These are phyloP conservation scores for Abscondita cerata DNA, from an alignment of 2,888 invertebrate genomes.

Conservation along the genomic window DNA sequence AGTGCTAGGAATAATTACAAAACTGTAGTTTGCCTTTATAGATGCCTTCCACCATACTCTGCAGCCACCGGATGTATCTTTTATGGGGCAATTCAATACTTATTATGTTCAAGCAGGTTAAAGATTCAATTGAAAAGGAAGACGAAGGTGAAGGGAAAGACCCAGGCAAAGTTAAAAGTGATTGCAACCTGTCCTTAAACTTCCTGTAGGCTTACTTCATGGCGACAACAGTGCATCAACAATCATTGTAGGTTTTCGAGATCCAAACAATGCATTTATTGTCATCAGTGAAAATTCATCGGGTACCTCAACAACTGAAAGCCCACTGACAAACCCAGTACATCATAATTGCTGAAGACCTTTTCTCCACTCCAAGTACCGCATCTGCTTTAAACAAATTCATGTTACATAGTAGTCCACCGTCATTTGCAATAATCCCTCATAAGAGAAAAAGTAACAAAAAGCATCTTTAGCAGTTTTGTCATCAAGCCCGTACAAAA, in stretches of 20 bases:
- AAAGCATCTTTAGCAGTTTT: too few relatives aligned
- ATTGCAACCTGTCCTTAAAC: too few relatives aligned
- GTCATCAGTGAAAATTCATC: neutral
- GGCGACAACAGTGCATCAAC: neutral
- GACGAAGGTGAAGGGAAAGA: too few relatives aligned
- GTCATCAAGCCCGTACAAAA: too few relatives aligned
- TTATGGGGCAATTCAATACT: slow-evolving; percentile 9
- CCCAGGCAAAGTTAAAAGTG: too few relatives aligned
- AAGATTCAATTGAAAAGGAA: neutral
- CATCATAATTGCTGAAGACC: too few relatives aligned
- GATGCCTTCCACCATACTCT: slow-evolving; percentile 49
- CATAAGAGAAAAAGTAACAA: too few relatives aligned
- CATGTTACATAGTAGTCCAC: neutral
- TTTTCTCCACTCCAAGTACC: neutral
- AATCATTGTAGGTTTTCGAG: neutral
- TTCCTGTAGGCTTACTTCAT: neutral
- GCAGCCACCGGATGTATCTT: slow-evolving; percentile 30
- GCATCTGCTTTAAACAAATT: neutral
- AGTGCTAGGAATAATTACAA: too few relatives aligned
- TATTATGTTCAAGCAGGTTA: slow-evolving; percentile 2
- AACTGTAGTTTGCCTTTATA: slow-evolving; percentile 32
- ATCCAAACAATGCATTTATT: neutral
- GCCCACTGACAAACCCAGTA: neutral
- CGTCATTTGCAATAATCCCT: neutral
- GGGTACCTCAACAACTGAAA: neutral